A percentile compares a stretch with the other conserved stretches of the same genome.
These are phyloP conservation scores for Daphoenositta chrysoptera DNA, from an alignment of 2,113 vertebrate genomes.

Conservation along the genomic window DNA sequence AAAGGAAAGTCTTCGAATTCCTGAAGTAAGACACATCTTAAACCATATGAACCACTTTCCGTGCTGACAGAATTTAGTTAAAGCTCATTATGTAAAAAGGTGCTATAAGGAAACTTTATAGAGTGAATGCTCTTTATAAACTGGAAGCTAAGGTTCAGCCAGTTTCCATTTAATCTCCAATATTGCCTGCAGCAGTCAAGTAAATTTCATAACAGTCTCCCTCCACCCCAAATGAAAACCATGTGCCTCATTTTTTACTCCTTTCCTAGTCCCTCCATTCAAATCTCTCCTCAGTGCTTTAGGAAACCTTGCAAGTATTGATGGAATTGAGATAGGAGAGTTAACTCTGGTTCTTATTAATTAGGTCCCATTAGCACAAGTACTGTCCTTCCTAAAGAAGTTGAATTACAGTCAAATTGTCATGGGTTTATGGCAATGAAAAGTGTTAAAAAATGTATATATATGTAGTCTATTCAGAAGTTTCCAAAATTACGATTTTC, in stretches of 20 bases:
- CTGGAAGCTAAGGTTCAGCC: conserved; percentile 47
- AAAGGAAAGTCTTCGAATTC: conserved; percentile 45
- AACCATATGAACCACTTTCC: conserved; percentile 50
- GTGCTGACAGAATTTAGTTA: conserved; percentile 69
- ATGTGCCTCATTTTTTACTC: conserved; percentile 51
- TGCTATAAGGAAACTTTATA: conserved; percentile 67
- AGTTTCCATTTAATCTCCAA: conserved; percentile 71
- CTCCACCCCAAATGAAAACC: conserved; percentile 69
- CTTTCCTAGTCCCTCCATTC: not conserved
- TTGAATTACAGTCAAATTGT: not conserved
- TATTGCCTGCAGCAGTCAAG: conserved; percentile 69
- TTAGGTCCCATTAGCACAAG: conserved; percentile 42
- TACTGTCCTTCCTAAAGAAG: not conserved
- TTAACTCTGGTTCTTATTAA: conserved; percentile 15
- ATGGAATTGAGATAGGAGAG: not conserved
- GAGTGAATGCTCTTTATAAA: conserved; percentile 65
- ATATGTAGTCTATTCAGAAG: not conserved
- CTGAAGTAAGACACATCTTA: conserved; percentile 49
- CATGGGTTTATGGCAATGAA: not conserved
- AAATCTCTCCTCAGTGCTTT: conserved; percentile 40
- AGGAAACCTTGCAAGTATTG: conserved; percentile 24
- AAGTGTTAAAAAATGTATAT: not conserved
- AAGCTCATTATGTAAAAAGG: conserved; percentile 68
- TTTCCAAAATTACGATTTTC: not conserved
- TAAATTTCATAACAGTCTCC: conserved; percentile 43